Conservation (phyloP, 2,797 vertebrate genomes). For the Enteromius trimaculatus region DNA sequence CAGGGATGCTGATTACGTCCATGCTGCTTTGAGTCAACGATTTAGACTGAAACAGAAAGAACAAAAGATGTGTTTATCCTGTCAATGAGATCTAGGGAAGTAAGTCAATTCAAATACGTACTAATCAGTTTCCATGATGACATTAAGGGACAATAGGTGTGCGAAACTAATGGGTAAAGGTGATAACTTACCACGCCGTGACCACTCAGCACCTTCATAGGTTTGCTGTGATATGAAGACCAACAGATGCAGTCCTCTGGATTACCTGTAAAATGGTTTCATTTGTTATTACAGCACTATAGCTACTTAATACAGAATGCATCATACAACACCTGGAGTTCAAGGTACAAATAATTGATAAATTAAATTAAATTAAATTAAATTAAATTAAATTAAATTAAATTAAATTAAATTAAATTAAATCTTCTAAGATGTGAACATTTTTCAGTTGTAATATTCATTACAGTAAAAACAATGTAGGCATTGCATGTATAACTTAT, state of each 20-base stretch:
- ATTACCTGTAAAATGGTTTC: slow-evolving; percentile 65
- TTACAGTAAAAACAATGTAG: background rate
- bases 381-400: background rate
- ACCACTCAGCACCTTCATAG: slow-evolving; percentile 84
- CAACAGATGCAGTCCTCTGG: slow-evolving; percentile 46
- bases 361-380: background rate
- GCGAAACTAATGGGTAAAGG: slow-evolving; percentile 35
- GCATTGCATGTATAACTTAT: background rate
- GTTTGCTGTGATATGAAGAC: slow-evolving; percentile 63
- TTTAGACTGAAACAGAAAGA: slow-evolving; percentile 77
- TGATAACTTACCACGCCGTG: slow-evolving; percentile 77
- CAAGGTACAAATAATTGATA: background rate
- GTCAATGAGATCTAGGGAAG: slow-evolving; percentile 48
- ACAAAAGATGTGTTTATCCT: slow-evolving; percentile 51
- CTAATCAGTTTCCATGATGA: slow-evolving; percentile 59
- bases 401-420: background rate
- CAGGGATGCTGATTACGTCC: slow-evolving; percentile 75
- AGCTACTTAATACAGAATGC: background rate
- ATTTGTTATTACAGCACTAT: background rate
- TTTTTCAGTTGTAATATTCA: background rate
- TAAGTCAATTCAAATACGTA: slow-evolving; percentile 41
- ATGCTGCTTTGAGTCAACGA: slow-evolving; percentile 77
- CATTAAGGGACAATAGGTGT: slow-evolving; percentile 57
- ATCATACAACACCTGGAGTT: background rate
- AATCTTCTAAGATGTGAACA: background rate